Conservation (phyloP, 2,888 invertebrate species). For the Calephelis perditalis region DNA sequence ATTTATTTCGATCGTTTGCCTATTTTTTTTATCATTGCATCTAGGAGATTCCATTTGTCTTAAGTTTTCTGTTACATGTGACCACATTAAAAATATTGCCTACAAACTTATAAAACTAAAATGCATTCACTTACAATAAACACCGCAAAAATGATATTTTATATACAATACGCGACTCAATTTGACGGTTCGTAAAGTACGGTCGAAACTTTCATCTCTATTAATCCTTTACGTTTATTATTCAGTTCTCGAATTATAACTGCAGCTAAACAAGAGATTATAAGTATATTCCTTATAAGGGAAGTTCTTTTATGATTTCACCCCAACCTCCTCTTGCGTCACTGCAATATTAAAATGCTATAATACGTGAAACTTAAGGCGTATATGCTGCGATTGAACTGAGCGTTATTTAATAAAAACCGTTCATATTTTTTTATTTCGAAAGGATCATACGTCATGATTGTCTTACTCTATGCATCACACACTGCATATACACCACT, state of each 20-base stretch:
- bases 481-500: slow-evolving; percentile 35
- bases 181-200: slow-evolving; percentile 63
- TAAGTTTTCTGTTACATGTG: slow-evolving; percentile 70
- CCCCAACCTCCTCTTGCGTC: too few relatives aligned
- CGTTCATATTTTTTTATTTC: slow-evolving; percentile 8
- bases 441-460: slow-evolving; percentile 12
- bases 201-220: slow-evolving; percentile 57
- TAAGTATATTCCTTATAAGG: too few relatives aligned
- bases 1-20: slow-evolving; percentile 75
- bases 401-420: slow-evolving; percentile 7
- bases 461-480: slow-evolving; percentile 57
- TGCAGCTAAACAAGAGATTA: too few relatives aligned
- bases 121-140: slow-evolving; percentile 72
- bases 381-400: slow-evolving; percentile 1
- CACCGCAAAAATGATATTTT: slow-evolving; percentile 72
- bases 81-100: slow-evolving; percentile 73
- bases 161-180: slow-evolving; percentile 75
- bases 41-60: slow-evolving; percentile 74
- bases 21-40: slow-evolving; percentile 74
- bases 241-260: too few relatives aligned
- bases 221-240: slow-evolving; percentile 41
- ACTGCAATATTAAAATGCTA: too few relatives aligned
- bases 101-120: slow-evolving; percentile 76
- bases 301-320: too few relatives aligned
- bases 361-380: neutral